Evolutionary conservation across 2,888 invertebrate genomes (phyloP), one percentile per base, ranked within the genome.

Genomic region (Hybos culiciformis): DNA sequence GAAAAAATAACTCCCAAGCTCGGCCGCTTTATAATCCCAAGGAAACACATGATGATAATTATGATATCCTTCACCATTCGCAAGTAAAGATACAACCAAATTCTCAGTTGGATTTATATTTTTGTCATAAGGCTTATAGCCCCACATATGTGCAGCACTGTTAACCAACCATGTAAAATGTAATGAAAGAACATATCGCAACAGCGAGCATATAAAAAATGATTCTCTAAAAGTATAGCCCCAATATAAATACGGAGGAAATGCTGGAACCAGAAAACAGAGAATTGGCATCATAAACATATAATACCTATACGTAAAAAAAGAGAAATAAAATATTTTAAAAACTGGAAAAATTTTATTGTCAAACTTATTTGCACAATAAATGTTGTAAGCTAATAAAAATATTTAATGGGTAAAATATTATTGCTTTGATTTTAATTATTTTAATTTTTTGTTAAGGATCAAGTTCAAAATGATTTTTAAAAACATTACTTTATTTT

Each of bases 101-200:
- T 78, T 83, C 59, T 87, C 81, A 2, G 79, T 77, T 1, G 86
- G 76, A 53, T 77, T 77, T 56, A 81, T 79, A 45, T 68, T 64
- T 50, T 75, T 75, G 63, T 96, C 93, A 62, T 86, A 94, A 2
- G 94, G 93, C 57, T 77, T 80, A 62, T 76, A 82, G 51, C 94
- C 94, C 77, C 84, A 92, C 54, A 88, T 80, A 61, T 93, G 93
- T 1, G 93, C 93, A 1, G 86, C 87, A 46, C 88, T 90, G 69
- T 94, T 94, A 15, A 94, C 90, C 46, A 87, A 69, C 93, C 93
- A 94, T 1, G 93, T 94, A 54, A 78, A 73, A 62, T 96, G 83
- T 36, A 94, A 72, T 0, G 80, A 74, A 6, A 82, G 37, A 4
- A 79, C 77, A 67, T 91, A 93, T 43, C 92, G 75, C 50, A 82